Base-by-base conservation (phyloP, 2,888 invertebrate species). In the Punctoribates punctum region DNA sequence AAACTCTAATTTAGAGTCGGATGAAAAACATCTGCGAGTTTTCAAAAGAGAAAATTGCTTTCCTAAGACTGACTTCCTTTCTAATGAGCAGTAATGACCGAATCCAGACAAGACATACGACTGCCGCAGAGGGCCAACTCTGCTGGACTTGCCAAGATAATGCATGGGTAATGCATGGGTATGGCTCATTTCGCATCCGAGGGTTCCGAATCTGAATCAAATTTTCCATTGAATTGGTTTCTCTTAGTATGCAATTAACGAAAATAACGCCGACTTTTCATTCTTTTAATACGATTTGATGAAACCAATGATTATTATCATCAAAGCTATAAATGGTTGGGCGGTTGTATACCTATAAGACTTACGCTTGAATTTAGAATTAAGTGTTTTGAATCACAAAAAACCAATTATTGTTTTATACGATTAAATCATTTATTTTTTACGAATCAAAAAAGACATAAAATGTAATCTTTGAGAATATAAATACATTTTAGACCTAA, bases 61-160 rank as follows among this genome's bases (percentile, higher is more conserved):
- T 70, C 20, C 3, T 34, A 70, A 70, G 42, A 70, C 70, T 70
- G 70, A 70, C 70, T 70, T 70, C 70, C 70, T 70, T 70, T 70
- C 70, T 70, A 70, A 70, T 70, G 42, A 70, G 65, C 70, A 11
- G 46, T 70, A 70, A 70, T 70, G 70, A 70, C 70, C 70, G 70
- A 70, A 34, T 65, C 57, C 25, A 62, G 29, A 62, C 62, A 62
- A 62, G 29, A 62, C 62, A 62, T 62, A 62, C 62, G 17, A 29
- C 17, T 29, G 29, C 29, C 34, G 15, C 27, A 57, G 25, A 42
- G 42, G 42, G 42, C 42, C 42, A 42, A 42, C 42, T 42, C 42
- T 42, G 42, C 42, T 42, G 42, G 42, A 13, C 42, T 34, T 42
- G 42, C 42, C 42, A 13, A 3, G 3, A 34, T 34, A 5, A 34